A percentile compares a stretch with the other conserved stretches of the same genome.
phyloP scores from a whole-genome alignment of 2,888 invertebrate genomes.

The Tachina lurida region DNA sequence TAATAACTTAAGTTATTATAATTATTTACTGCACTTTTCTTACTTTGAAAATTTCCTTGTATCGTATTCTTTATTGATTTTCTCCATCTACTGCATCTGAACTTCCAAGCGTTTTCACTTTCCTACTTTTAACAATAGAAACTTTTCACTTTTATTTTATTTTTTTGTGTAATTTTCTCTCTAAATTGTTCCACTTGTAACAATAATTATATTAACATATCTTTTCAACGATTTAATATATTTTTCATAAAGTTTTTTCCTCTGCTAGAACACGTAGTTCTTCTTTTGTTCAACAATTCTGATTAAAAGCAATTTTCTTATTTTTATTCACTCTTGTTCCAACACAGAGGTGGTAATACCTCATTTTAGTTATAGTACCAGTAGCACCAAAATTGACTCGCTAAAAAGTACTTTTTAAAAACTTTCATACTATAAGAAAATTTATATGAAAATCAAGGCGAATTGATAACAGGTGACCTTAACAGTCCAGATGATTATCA shows the following conservation, averaged over 20 bases:
- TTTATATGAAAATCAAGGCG: no score
- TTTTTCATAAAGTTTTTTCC: slow-evolving; percentile 41
- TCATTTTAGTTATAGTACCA: slow-evolving; percentile 3
- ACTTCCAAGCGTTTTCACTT: slow-evolving; percentile 21
- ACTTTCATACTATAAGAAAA: neutral
- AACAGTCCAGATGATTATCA: no score
- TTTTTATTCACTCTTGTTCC: slow-evolving; percentile 50
- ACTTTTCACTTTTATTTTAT: neutral
- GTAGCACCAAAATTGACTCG: neutral
- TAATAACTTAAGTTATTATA: slow-evolving; percentile 52
- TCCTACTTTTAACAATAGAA: slow-evolving; percentile 9
- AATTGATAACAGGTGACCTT: no score
- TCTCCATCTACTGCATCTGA: slow-evolving; percentile 53
- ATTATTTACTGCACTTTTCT: slow-evolving; percentile 23
- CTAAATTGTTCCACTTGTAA: slow-evolving; percentile 37
- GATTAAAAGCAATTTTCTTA: slow-evolving; percentile 40
- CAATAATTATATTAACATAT: slow-evolving; percentile 24
- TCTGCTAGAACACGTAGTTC: slow-evolving; percentile 27
- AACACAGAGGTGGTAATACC: slow-evolving; percentile 53
- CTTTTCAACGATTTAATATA: slow-evolving; percentile 14
- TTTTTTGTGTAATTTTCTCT: neutral
- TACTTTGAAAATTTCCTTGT: slow-evolving; percentile 49
- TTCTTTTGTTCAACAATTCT: slow-evolving; percentile 62
- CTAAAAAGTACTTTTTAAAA: neutral
- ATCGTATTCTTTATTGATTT: slow-evolving; percentile 67